Evolutionary conservation across 2,888 invertebrate species (phyloP).

Genomic region (Lagria hirta): DNA sequence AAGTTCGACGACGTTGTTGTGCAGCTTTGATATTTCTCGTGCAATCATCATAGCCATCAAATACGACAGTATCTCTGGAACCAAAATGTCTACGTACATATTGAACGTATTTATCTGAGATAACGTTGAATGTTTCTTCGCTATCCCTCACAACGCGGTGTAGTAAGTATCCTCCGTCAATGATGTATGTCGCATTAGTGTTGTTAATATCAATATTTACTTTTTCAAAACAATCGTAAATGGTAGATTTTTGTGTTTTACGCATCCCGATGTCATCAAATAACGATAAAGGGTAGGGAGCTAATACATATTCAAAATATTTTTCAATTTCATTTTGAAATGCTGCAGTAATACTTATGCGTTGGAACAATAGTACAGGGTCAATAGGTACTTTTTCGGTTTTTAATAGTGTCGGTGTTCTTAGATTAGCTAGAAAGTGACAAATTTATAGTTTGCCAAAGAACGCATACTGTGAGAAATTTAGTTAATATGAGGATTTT

Average conservation of each 20-base stretch:
- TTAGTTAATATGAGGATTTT: no score
- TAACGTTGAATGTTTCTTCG: constrained; percentile 25
- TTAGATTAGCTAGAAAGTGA: no score
- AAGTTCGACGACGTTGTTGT: constrained; percentile 32
- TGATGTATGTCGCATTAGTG: constrained; percentile 2
- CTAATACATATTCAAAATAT: no score
- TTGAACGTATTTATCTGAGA: constrained; percentile 33
- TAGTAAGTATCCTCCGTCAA: constrained; percentile 42
- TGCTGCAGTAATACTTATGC: no score
- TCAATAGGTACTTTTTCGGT: no score
- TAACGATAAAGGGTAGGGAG: no score
- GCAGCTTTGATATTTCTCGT: constrained; percentile 31
- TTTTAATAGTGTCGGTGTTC: no score
- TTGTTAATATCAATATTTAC: constrained; percentile 9
- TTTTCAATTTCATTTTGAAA: no score
- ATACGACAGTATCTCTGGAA: constrained; percentile 12
- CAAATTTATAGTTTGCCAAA: no score
- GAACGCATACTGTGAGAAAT: no score
- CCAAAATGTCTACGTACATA: constrained; percentile 34
- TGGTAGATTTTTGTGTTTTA: constrained; percentile 24
- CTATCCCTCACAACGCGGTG: constrained; percentile 38
- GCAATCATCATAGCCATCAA: constrained; percentile 6
- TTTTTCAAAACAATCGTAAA: constrained; percentile 11
- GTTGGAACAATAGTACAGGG: no score
- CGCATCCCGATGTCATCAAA: constrained; percentile 25